phyloP scores from a whole-genome alignment of 2,888 invertebrate genomes.

The Caenorhabditis auriculariae region DNA sequence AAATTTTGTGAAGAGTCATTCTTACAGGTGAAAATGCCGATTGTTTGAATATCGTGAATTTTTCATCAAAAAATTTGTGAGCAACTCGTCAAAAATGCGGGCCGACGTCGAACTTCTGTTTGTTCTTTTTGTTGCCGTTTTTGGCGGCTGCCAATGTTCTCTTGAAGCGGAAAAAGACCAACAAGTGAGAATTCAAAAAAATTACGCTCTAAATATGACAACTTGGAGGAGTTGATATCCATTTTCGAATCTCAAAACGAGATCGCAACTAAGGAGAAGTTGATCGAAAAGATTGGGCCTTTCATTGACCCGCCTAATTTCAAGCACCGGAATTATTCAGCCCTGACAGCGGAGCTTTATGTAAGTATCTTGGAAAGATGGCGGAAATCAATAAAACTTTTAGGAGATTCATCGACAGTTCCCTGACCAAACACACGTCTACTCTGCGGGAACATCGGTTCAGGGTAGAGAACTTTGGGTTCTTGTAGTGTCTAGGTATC shows the following conservation, averaged over 20 bases:
- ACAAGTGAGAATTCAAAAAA: no score
- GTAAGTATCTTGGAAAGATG: constrained; percentile 1
- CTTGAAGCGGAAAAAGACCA: no score
- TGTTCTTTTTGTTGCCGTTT: no score
- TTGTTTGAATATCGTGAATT: no score
- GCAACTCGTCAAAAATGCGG: no score
- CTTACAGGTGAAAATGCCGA: no score
- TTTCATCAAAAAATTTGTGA: no score
- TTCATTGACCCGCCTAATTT: constrained; percentile 26
- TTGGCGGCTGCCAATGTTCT: no score
- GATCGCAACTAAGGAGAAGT: constrained; percentile 30
- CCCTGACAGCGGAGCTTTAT: constrained; percentile 21
- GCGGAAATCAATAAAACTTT: neutral
- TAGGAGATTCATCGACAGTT: constrained; percentile 35
- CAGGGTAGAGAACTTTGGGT: constrained; percentile 83
- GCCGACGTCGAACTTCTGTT: no score
- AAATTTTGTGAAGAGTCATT: no score
- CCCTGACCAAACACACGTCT: constrained; percentile 63
- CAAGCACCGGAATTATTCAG: constrained; percentile 31
- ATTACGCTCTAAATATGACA: no score
- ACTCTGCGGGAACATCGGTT: constrained; percentile 80
- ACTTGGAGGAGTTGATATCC: no score
- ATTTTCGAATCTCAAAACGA: constrained; percentile 57
- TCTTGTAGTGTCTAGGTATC: constrained; percentile 80
- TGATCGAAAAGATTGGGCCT: constrained; percentile 29